Conservation (phyloP, 2,888 invertebrate genomes). For the Cataglyphis cursor region DNA sequence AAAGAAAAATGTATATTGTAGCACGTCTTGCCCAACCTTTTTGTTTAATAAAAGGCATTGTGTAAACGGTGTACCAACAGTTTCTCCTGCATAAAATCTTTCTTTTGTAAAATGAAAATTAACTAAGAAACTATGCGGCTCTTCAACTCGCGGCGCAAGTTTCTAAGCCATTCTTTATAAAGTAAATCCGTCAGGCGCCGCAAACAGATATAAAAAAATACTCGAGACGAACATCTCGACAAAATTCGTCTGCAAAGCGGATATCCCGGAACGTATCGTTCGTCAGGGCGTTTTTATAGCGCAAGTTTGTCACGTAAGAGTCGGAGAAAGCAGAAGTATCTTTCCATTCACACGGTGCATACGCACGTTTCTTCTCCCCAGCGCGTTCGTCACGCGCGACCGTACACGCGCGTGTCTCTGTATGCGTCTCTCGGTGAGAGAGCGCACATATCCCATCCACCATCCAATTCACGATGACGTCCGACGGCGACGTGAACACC, state of each 20-base stretch:
- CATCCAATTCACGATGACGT: slow-evolving; percentile 12
- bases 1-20: background rate
- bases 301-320: slow-evolving; percentile 44
- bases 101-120: background rate
- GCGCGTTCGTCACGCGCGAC: background rate
- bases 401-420: slow-evolving; percentile 31
- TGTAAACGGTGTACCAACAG: background rate
- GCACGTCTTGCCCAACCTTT: background rate
- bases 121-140: background rate
- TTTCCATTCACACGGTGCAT: slow-evolving; percentile 16
- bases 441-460: background rate
- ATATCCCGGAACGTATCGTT: slow-evolving; percentile 12
- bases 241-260: slow-evolving; percentile 38
- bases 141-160: background rate
- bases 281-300: slow-evolving; percentile 50
- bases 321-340: slow-evolving; percentile 45
- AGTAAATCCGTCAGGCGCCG: slow-evolving; percentile 30
- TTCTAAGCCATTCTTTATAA: background rate
- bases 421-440: slow-evolving; percentile 10
- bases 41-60: background rate
- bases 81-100: background rate
- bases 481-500: slow-evolving; percentile 44
- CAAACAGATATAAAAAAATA: slow-evolving; percentile 38
- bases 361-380: slow-evolving; percentile 26
- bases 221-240: slow-evolving; percentile 13